phyloP scores from a whole-genome alignment of 2,797 vertebrate genomes.

The Chelon auratus region DNA sequence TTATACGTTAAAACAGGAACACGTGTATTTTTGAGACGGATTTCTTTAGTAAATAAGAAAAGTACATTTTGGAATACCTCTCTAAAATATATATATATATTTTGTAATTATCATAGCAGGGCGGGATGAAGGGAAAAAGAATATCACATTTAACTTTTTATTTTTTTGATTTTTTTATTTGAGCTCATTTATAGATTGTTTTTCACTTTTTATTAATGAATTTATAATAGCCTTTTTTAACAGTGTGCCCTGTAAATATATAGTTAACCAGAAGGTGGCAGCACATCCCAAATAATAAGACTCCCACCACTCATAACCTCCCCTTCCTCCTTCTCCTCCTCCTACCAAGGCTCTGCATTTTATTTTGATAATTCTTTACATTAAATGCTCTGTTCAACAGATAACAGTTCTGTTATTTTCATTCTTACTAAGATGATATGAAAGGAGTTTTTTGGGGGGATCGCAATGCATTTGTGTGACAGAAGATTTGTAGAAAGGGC shows the following conservation, averaged over 20 bases:
- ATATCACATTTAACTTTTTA: neutral
- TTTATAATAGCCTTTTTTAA: neutral
- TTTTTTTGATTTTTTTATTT: neutral
- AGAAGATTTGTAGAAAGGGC: conserved; percentile 14
- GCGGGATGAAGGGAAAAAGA: neutral
- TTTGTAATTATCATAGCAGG: neutral
- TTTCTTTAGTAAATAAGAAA: no score
- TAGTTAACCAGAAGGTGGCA: conserved; percentile 63
- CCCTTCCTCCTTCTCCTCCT: neutral
- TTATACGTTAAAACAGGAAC: no score
- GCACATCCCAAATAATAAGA: conserved; percentile 35
- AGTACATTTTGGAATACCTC: no score
- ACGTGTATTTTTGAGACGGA: no score
- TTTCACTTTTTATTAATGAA: neutral
- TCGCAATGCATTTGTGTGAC: conserved; percentile 10
- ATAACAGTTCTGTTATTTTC: neutral
- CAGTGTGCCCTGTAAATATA: neutral
- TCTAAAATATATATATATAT: no score
- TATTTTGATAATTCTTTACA: neutral
- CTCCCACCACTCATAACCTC: neutral
- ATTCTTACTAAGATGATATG: neutral
- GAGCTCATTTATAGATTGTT: neutral
- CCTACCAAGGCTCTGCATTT: neutral
- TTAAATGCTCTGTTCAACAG: neutral
- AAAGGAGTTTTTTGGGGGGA: no score